Evolutionary conservation across 2,113 vertebrate species (phyloP).

Genomic region (Tychaedon coryphoeus): DNA sequence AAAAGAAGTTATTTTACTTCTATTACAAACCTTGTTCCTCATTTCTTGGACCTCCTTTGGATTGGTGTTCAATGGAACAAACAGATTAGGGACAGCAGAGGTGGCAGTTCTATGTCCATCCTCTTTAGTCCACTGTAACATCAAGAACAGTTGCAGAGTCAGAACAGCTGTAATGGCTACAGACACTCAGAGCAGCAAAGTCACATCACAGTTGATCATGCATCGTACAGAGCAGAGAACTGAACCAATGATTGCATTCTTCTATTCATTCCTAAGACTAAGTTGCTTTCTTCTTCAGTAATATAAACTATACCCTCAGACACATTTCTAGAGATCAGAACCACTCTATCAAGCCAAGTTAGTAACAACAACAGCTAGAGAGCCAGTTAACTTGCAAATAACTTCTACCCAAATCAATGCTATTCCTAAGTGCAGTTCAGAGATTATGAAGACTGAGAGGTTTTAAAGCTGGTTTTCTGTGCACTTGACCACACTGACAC

Average conservation of each 20-base stretch:
- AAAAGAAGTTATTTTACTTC: background rate
- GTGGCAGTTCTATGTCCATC: conserved; percentile 89
- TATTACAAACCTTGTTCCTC: conserved; percentile 92
- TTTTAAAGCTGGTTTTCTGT: background rate
- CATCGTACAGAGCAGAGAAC: conserved; percentile 80
- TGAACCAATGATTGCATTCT: conserved; percentile 84
- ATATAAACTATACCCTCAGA: background rate
- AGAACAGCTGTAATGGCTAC: conserved; percentile 1
- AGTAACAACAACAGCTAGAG: background rate
- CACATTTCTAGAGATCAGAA: background rate
- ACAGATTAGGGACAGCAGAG: conserved; percentile 91
- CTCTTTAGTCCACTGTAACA: conserved; percentile 97
- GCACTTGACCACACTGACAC: background rate
- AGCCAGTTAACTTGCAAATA: background rate
- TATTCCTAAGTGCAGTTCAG: background rate
- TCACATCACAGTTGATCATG: conserved; percentile 79
- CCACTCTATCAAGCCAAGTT: background rate
- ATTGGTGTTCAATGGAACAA: conserved; percentile 97
- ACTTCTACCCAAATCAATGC: background rate
- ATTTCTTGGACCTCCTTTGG: conserved; percentile 98
- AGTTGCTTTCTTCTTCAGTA: background rate
- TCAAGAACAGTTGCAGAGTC: conserved; percentile 69
- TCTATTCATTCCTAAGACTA: background rate
- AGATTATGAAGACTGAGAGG: background rate
- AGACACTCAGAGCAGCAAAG: conserved; percentile 41